These are phyloP conservation scores for Pitangus sulphuratus DNA, from an alignment of 2,797 vertebrate species.

Conservation along the genomic window DNA sequence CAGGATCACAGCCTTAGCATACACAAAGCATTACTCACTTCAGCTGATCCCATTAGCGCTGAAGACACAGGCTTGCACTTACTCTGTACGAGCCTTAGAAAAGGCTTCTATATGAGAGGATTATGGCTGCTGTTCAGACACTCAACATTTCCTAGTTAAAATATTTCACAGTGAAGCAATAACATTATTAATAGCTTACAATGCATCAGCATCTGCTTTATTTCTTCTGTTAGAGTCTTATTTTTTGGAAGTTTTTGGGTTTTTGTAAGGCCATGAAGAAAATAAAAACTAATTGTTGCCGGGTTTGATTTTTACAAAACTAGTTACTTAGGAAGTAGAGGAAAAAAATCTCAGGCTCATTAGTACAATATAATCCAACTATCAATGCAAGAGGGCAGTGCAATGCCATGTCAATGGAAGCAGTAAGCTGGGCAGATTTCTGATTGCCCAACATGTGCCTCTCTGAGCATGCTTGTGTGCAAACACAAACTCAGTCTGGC, in stretches of 20 bases:
- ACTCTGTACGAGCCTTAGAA: neutral
- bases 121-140: constrained; percentile 17
- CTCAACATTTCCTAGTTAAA: neutral
- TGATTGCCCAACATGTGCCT: accelerated
- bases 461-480: neutral
- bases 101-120: constrained; percentile 21
- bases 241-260: neutral
- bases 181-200: neutral
- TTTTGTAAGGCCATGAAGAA: neutral
- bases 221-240: neutral
- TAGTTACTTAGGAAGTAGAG: neutral
- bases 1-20: neutral
- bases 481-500: neutral
- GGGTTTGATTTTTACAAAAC: neutral
- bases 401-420: neutral
- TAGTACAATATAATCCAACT: neutral
- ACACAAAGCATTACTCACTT: constrained; percentile 53
- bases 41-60: constrained; percentile 33
- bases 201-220: neutral
- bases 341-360: neutral
- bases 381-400: neutral
- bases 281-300: neutral
- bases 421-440: neutral
- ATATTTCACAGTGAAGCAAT: neutral
- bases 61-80: constrained; percentile 33